Evolutionary conservation across 1,140 invertebrate species (phyloP).

Genomic region (Lutraria rhynchaena): DNA sequence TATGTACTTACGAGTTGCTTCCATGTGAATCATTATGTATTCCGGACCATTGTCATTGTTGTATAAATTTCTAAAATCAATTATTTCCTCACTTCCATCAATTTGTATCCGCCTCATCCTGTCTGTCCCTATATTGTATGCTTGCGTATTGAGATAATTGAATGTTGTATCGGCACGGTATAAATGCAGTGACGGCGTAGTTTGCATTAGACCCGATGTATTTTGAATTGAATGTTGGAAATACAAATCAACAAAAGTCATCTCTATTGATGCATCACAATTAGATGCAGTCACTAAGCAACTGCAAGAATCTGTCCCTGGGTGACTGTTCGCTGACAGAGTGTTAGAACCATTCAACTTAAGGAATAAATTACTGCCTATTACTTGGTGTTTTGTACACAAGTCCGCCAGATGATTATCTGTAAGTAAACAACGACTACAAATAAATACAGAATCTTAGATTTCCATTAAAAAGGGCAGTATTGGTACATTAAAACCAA

Average conservation of each 20-base stretch:
- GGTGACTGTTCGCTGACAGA: no score
- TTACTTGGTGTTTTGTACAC: slow-evolving; percentile 3
- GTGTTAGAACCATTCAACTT: slow-evolving; percentile 2
- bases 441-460: no score
- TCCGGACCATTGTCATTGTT: background rate
- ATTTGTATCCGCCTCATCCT: slow-evolving; percentile 1
- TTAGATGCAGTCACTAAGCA: slow-evolving; percentile 1
- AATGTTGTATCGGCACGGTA: background rate
- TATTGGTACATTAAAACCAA: no score
- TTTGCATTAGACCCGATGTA: background rate
- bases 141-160: background rate
- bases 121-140: background rate
- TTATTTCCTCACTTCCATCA: background rate
- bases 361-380: slow-evolving; percentile 14
- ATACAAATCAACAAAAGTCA: slow-evolving; percentile 18
- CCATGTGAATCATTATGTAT: slow-evolving; percentile 12
- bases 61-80: background rate
- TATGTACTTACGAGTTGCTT: background rate
- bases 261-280: background rate
- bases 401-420: background rate
- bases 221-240: background rate
- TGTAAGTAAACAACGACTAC: slow-evolving; percentile 17
- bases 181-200: background rate
- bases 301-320: background rate
- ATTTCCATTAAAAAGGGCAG: no score